These are phyloP conservation scores for Callipepla squamata DNA, from an alignment of 2,113 vertebrate genomes.

Conservation along the genomic window DNA sequence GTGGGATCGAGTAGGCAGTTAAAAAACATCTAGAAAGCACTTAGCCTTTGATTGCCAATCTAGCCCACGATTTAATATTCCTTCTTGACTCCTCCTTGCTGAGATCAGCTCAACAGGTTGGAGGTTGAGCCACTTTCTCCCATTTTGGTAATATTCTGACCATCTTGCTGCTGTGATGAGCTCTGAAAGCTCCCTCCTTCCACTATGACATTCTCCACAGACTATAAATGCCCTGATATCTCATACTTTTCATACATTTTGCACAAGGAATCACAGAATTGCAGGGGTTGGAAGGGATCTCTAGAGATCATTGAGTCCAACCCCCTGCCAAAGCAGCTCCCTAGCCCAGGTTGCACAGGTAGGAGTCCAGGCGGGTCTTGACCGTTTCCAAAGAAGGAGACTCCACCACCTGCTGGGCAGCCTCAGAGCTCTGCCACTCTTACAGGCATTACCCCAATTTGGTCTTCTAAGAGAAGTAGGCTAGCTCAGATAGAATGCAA, in stretches of 20 bases:
- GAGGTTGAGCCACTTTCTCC: neutral
- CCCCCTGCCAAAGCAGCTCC: too few relatives aligned
- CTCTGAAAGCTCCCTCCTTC: neutral
- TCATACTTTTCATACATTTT: neutral
- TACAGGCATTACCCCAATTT: neutral
- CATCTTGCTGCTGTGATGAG: neutral
- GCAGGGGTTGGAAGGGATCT: too few relatives aligned
- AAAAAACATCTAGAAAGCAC: neutral
- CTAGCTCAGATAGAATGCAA: neutral
- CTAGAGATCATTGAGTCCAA: too few relatives aligned
- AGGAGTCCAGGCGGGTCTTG: too few relatives aligned
- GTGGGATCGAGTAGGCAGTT: neutral
- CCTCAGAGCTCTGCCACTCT: too few relatives aligned
- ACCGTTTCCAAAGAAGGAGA: too few relatives aligned
- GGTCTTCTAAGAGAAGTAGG: neutral
- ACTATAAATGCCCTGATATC: neutral
- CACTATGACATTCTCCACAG: neutral
- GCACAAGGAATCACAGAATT: neutral
- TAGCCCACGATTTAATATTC: neutral
- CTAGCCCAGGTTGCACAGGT: too few relatives aligned
- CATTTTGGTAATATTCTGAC: neutral
- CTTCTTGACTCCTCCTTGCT: neutral
- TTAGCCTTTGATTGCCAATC: neutral
- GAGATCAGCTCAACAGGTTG: neutral
- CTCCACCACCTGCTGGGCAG: too few relatives aligned